Evolutionary conservation across 2,113 vertebrate species (phyloP), one percentile per base, ranked within the genome.

Genomic region (Heterochromis multidens): DNA sequence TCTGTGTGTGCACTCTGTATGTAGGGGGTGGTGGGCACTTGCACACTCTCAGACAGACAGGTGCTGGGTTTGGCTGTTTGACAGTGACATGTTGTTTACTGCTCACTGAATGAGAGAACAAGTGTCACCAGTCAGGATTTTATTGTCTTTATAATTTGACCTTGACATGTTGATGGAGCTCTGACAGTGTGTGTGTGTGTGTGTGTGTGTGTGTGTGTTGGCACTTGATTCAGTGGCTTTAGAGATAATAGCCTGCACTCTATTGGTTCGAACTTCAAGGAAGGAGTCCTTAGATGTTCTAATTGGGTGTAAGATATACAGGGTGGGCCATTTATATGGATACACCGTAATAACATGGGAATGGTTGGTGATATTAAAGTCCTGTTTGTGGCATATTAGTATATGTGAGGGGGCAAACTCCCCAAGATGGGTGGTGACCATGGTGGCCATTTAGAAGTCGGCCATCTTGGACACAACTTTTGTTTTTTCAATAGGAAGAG

Each of bases 21-120:
- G 33, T 49, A 6, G 46, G 78, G 17, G 16, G 19, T 14, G 17
- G 8, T n/a, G 3, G 23, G 23, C 37, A 27, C 17, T 70, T 70
- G 40, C 11, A 43, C 8, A 72, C 25, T 72, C 65, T 29, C 27
- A 19, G 40, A 49, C 16, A 70, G 70, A 83, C 83, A 61, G 79
- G 77, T 90, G 83, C 87, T 56, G 13, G 63, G 83, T 85, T 78
- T 33, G 81, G 83, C 61, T 80, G 81, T 80, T 86, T 87, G 77
- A 84, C 81, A 86, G 46, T 33, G n/a, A 84, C 80, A 81, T 49
- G 63, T 77, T 84, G 62, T 88, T 88, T 79, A 84, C 17, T 54
- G 57, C 58, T 79, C 29, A 61, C 83, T 43, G 27, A 85, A 65
- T 10, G 31, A 80, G 61, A 77, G 80, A 87, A 83, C 84, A 70